Evolutionary conservation across 2,888 invertebrate genomes (phyloP).

Genomic region (Troides aeacus): DNA sequence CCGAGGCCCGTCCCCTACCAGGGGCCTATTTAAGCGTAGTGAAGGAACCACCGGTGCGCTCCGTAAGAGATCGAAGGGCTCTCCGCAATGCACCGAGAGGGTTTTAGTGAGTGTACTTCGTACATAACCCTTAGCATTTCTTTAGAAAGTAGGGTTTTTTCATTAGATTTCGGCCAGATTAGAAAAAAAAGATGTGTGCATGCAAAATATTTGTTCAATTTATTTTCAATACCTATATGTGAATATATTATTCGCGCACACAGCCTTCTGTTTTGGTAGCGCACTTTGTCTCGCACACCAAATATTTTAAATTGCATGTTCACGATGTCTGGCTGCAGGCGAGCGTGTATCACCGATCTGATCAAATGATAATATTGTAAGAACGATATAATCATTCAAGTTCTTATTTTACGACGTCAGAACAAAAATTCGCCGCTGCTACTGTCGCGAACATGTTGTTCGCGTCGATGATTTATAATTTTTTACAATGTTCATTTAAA

Average conservation of each 20-base stretch:
- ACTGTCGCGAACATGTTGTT: background rate
- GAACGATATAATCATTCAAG: slow-evolving; percentile 55
- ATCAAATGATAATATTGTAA: slow-evolving; percentile 56
- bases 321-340: slow-evolving; percentile 36
- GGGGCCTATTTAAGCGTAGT: too few relatives aligned
- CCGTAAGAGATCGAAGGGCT: too few relatives aligned
- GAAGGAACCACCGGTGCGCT: too few relatives aligned
- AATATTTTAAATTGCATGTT: slow-evolving; percentile 9
- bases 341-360: slow-evolving; percentile 46
- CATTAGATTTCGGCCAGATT: too few relatives aligned
- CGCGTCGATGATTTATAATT: background rate
- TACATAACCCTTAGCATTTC: too few relatives aligned
- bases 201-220: background rate
- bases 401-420: slow-evolving; percentile 13
- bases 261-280: background rate
- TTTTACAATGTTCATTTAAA: background rate
- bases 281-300: slow-evolving; percentile 42
- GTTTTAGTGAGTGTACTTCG: too few relatives aligned
- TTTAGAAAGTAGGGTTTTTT: too few relatives aligned
- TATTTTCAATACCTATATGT: background rate
- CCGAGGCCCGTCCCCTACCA: too few relatives aligned
- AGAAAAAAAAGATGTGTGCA: too few relatives aligned
- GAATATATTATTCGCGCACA: background rate
- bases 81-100: too few relatives aligned
- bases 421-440: slow-evolving; percentile 3